Evolutionary conservation across 2,797 vertebrate genomes (phyloP), one percentile per base, ranked within the genome.

Genomic region (Myotis myotis): DNA sequence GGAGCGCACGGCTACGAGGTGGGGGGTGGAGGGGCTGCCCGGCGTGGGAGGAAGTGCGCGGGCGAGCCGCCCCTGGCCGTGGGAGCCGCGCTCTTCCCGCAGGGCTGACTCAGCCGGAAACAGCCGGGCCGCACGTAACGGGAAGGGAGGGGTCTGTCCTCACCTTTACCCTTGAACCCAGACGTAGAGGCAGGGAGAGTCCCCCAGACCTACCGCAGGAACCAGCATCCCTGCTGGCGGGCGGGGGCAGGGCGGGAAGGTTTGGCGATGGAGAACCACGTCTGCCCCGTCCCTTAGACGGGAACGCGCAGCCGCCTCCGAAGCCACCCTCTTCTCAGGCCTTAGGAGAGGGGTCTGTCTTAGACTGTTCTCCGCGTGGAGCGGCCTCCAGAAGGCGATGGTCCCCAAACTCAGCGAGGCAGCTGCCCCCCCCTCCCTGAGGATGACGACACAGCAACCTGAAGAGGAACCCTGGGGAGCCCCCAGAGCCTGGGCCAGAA

Each of bases 1-100:
- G 66, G 17, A 2, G 23, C n/a, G 8, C 51, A 33, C 28, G 15
- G 30, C 38, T 0, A 4, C 20, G 0, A 5, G 57, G 57, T 60
- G 57, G 57, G 25, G 57, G 11, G 25, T 28, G 57, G 25, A 60
- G 12, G 57, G 71, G 19, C 41, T 41, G 78, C 66, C 20, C 16
- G 0, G 1, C 47, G 6, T 0, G 16, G 55, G 13, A 60, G 30
- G 66, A 28, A 25, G 8, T 2, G 78, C 70, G 72, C 6, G 0
- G 41, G 20, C 8, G 4, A 76, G 57, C 28, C 1, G 20, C 25
- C 76, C 12, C 5, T 4, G 81, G 49, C n/a, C 11, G 25, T 15
- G 0, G 2, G 30, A 83, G 44, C 8, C 0, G 16, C 5, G 49
- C 36, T 12, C 15, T 72, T 33, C 55, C 20, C 0, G 1, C 0